A percentile compares a stretch with the other conserved stretches of the same genome.
These are phyloP conservation scores for Pediacus dermestoides DNA, from an alignment of 2,888 invertebrate genomes.

Conservation along the genomic window DNA sequence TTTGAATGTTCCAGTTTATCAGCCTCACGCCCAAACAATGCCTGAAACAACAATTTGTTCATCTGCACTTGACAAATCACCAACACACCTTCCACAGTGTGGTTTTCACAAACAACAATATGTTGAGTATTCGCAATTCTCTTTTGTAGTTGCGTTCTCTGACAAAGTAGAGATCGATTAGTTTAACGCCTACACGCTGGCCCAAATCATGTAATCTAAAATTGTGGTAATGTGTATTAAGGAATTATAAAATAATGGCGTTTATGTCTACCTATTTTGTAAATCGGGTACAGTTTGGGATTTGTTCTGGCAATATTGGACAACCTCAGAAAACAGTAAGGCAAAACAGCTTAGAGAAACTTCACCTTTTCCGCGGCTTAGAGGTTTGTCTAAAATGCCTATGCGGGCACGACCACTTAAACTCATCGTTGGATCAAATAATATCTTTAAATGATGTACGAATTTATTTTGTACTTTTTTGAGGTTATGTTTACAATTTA, in stretches of 20 bases:
- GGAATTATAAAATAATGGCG: background rate
- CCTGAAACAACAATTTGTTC: constrained; percentile 56
- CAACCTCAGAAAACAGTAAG: constrained; percentile 94
- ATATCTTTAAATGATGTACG: no score
- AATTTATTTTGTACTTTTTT: no score
- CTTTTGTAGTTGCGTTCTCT: constrained; percentile 91
- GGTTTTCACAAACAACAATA: constrained; percentile 92
- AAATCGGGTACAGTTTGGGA: constrained; percentile 93
- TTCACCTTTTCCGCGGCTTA: constrained; percentile 90
- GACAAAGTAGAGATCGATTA: constrained; percentile 90
- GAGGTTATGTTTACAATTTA: no score
- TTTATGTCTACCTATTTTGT: constrained; percentile 71
- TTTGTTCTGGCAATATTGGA: constrained; percentile 96
- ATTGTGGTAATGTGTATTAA: constrained; percentile 9
- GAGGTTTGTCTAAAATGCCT: constrained; percentile 83
- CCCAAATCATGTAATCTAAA: constrained; percentile 89
- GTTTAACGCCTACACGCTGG: constrained; percentile 87
- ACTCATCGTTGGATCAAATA: constrained; percentile 47
- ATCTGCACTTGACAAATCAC: background rate
- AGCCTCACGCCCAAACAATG: constrained; percentile 95
- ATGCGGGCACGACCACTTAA: constrained; percentile 59
- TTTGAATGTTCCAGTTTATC: constrained; percentile 98
- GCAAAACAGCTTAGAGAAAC: constrained; percentile 91
- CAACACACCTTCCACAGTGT: constrained; percentile 89
- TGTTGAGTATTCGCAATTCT: constrained; percentile 91